Evolutionary conservation across 2,888 invertebrate species (phyloP).

Genomic region (Scaeva pyrastri): DNA sequence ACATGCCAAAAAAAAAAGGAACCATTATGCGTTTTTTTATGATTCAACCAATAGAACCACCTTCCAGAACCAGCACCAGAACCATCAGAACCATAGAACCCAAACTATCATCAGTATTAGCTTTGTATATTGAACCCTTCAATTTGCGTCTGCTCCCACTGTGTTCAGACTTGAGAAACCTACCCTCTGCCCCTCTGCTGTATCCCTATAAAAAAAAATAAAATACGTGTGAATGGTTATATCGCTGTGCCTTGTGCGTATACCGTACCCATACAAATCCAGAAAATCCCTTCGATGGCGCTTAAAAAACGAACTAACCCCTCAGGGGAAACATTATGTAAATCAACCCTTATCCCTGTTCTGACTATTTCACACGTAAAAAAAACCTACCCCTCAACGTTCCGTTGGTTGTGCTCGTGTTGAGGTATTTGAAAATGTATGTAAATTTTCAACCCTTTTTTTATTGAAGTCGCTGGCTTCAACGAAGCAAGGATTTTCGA

Average conservation of each 20-base stretch:
- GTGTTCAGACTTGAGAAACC: slow-evolving; percentile 29
- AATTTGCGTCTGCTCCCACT: slow-evolving; percentile 76
- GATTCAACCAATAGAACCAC: slow-evolving; percentile 57
- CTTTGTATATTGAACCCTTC: slow-evolving; percentile 57
- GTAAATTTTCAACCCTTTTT: slow-evolving; percentile 77
- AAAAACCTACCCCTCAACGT: too few relatives aligned
- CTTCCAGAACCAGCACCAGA: slow-evolving; percentile 25
- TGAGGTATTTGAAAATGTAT: slow-evolving; percentile 51
- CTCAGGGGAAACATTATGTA: slow-evolving; percentile 77
- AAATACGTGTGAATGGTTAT: slow-evolving; percentile 50
- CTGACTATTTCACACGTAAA: slow-evolving; percentile 59
- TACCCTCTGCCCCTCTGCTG: not conserved
- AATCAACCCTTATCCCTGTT: slow-evolving; percentile 73
- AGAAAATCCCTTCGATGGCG: slow-evolving; percentile 60
- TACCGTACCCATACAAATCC: not conserved
- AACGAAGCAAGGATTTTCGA: slow-evolving; percentile 5
- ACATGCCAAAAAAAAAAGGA: slow-evolving; percentile 43
- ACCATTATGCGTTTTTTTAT: slow-evolving; percentile 58
- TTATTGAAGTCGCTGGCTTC: not conserved
- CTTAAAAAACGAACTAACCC: slow-evolving; percentile 76
- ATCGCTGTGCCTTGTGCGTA: slow-evolving; percentile 22
- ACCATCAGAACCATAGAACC: too few relatives aligned
- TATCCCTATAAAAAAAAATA: slow-evolving; percentile 12
- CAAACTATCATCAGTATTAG: not conserved
- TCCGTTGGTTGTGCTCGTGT: too few relatives aligned